These are phyloP conservation scores for Amphipyra berbera DNA, from an alignment of 2,888 invertebrate genomes.

Conservation along the genomic window DNA sequence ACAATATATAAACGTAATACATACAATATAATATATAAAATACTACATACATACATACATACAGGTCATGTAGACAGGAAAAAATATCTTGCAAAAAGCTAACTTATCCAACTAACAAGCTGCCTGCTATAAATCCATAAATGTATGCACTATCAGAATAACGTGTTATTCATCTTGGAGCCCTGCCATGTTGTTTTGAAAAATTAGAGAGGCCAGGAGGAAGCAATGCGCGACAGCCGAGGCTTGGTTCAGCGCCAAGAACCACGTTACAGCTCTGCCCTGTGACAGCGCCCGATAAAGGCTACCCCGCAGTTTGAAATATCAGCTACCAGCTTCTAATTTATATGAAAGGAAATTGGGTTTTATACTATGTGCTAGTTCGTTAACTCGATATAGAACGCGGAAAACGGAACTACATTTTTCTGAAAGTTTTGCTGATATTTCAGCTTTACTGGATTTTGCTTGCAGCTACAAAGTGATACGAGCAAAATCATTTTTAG, in stretches of 20 bases:
- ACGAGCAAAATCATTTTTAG: background rate
- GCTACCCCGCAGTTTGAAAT: conserved; percentile 59
- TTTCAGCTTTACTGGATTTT: conserved; percentile 18
- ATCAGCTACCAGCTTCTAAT: conserved; percentile 56
- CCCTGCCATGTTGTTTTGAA: conserved; percentile 83
- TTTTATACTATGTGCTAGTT: conserved; percentile 48
- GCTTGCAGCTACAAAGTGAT: background rate
- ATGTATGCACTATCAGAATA: conserved; percentile 75
- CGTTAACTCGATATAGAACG: conserved; percentile 47
- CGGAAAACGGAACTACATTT: conserved; percentile 35
- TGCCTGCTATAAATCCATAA: conserved; percentile 64
- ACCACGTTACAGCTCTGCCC: conserved; percentile 63
- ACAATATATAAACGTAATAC: no score
- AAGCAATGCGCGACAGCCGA: conserved; percentile 60
- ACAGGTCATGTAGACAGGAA: no score
- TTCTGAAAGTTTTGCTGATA: conserved; percentile 30
- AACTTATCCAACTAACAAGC: conserved; percentile 51
- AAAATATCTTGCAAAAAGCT: conserved; percentile 2
- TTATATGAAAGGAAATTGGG: conserved; percentile 62
- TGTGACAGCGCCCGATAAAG: conserved; percentile 68
- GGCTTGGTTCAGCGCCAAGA: conserved; percentile 79
- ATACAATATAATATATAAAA: no score
- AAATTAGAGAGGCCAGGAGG: conserved; percentile 75
- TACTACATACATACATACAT: no score
- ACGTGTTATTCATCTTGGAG: conserved; percentile 79